These are phyloP conservation scores for Cordilura impudica DNA, from an alignment of 2,888 invertebrate genomes.

Conservation along the genomic window DNA sequence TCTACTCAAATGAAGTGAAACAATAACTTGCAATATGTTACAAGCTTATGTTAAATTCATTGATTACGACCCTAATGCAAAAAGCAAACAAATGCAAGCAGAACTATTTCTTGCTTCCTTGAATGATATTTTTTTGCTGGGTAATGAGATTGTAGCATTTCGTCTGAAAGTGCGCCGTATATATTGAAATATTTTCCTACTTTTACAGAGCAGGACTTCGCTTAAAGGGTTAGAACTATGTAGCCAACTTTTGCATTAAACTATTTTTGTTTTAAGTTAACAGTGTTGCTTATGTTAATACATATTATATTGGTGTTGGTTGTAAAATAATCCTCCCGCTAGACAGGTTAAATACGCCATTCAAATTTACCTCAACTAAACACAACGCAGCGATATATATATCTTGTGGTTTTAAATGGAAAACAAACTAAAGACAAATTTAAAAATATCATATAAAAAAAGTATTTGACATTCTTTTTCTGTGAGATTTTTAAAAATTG, in stretches of 20 bases:
- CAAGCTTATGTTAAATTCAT: no score
- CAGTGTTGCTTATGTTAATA: slow-evolving; percentile 59
- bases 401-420: slow-evolving; percentile 44
- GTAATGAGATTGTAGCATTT: no score
- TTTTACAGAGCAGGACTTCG: no score
- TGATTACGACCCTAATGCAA: no score
- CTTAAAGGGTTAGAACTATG: slow-evolving; percentile 22
- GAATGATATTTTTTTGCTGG: no score
- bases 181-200: no score
- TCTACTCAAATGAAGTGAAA: no score
- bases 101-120: no score
- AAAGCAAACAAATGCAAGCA: no score
- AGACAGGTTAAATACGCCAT: slow-evolving; percentile 76
- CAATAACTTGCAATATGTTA: no score
- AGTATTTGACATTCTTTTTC: slow-evolving; percentile 10
- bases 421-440: neutral
- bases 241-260: slow-evolving; percentile 7
- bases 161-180: no score
- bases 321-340: slow-evolving; percentile 71
- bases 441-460: neutral
- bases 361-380: slow-evolving; percentile 69
- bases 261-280: slow-evolving; percentile 33
- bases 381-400: slow-evolving; percentile 33
- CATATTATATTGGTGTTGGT: slow-evolving; percentile 6
- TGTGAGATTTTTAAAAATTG: slow-evolving; percentile 36